Evolutionary conservation across 1,140 invertebrate genomes (phyloP).

Genomic region (Meloidogyne floridensis): DNA sequence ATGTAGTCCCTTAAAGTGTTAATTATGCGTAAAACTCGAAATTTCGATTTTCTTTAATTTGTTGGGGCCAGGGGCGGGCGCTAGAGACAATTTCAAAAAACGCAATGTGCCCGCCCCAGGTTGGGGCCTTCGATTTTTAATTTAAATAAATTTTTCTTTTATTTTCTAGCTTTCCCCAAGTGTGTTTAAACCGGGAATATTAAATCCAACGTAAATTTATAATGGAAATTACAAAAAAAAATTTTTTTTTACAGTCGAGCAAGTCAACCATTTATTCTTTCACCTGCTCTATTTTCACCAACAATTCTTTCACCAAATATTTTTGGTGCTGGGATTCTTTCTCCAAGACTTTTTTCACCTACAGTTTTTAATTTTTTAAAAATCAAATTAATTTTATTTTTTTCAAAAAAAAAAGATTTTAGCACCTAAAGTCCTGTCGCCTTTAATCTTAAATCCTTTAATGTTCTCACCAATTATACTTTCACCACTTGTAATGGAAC

Average conservation of each 20-base stretch:
- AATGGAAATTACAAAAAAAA: background rate
- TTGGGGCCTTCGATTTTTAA: too few relatives aligned
- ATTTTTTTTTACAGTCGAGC: conserved; percentile 2
- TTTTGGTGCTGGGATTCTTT: conserved; percentile 25
- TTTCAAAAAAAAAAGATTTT: conserved; percentile 30
- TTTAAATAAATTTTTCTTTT: background rate
- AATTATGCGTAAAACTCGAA: too few relatives aligned
- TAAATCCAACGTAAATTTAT: conserved; percentile 16
- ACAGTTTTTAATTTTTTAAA: background rate
- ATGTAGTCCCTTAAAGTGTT: too few relatives aligned
- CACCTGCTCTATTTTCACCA: conserved; percentile 44
- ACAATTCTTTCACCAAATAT: conserved; percentile 38
- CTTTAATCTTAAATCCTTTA: conserved; percentile 52
- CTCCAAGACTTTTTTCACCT: conserved; percentile 35
- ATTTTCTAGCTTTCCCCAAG: conserved; percentile 33
- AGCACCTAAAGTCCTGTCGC: conserved; percentile 40
- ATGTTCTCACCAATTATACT: conserved; percentile 50
- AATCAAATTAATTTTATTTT: background rate
- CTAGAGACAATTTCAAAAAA: too few relatives aligned
- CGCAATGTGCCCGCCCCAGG: too few relatives aligned
- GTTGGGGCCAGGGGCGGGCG: too few relatives aligned
- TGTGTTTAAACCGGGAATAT: conserved; percentile 16
- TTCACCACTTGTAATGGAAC: conserved; percentile 21
- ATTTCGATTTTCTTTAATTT: too few relatives aligned
- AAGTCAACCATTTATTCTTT: conserved; percentile 42